phyloP scores from a whole-genome alignment of 1,140 invertebrate species.

The Cecropterus lyciades region DNA sequence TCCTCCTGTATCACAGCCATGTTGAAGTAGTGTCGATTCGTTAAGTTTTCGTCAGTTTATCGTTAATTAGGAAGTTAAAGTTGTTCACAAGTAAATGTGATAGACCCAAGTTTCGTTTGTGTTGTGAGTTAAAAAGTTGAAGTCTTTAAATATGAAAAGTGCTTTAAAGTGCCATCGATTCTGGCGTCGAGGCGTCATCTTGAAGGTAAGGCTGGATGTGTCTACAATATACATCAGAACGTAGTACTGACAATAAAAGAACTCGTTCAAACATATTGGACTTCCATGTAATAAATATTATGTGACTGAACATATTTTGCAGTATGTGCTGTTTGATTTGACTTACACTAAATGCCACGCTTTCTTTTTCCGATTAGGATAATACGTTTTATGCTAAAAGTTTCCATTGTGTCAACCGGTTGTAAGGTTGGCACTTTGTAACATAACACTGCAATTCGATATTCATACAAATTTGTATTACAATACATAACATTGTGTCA shows the following conservation, averaged over 20 bases:
- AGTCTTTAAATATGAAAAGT: conserved; percentile 81
- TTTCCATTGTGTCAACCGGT: conserved; percentile 1
- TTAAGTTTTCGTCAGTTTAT: conserved; percentile 81
- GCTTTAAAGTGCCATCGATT: conserved; percentile 79
- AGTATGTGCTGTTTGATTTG: conserved; percentile 32
- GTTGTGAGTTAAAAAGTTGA: conserved; percentile 79
- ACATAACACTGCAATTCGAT: background rate
- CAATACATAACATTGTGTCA: conserved; percentile 10
- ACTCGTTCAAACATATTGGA: conserved; percentile 28
- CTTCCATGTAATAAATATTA: conserved; percentile 29
- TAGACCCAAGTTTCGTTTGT: conserved; percentile 81
- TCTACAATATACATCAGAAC: conserved; percentile 79
- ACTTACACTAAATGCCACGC: conserved; percentile 32
- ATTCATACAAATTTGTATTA: conserved; percentile 16
- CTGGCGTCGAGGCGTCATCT: conserved; percentile 78
- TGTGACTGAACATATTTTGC: conserved; percentile 8
- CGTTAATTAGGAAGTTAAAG: conserved; percentile 74
- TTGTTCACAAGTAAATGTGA: conserved; percentile 81
- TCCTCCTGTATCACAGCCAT: conserved; percentile 82
- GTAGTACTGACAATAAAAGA: conserved; percentile 55
- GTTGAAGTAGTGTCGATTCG: conserved; percentile 84
- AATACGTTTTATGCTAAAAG: conserved; percentile 9
- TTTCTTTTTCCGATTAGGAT: conserved; percentile 20
- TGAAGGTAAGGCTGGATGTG: conserved; percentile 82
- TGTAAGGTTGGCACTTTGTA: conserved; percentile 5